Evolutionary conservation across 2,797 vertebrate genomes (phyloP), one percentile per base, ranked within the genome.

Genomic region (Bradypodion pumilum): DNA sequence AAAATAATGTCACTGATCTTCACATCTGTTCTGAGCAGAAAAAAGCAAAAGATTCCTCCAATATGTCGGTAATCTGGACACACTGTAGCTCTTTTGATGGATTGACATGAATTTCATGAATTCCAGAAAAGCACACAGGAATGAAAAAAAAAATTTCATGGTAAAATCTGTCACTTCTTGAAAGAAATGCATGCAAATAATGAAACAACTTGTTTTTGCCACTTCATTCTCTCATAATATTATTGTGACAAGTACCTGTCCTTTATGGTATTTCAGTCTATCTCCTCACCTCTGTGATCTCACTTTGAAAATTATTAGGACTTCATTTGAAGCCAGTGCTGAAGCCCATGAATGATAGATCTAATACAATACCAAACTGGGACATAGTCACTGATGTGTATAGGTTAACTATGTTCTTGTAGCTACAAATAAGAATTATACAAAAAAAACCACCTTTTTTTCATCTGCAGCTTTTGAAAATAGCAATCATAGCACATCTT

Each of bases 281-380:
- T 32, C 74, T 44, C 65, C 21, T 25, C 80, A 29, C n/a, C 72
- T 76, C 32, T 81, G 10, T 81, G 72, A 85, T 85, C 63, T 32
- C 40, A n/a, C 27, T 80, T 85, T 81, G 84, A 69, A 80, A 85
- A 85, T 76, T 80, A 85, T 76, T 81, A 78, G 52, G 52, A 62
- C 40, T 76, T 42, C 7, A 27, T 6, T 68, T 81, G 44, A 32
- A 78, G 73, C 74, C n/a, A 78, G 5, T 46, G 76, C 59, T 65
- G 59, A 86, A 90, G 81, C 74, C n/a, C n/a, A 62, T 76, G 65
- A 81, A 81, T 83, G 78, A 75, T 52, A 81, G 73, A 16, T 49
- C n/a, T 70, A 46, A 81, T 80, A 81, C 75, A 85, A n/a, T 69
- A 59, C 63, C 40, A 40, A 69, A 60, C 82, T 83, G 49, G 74